These are phyloP conservation scores for Hyaena hyaena DNA, from an alignment of 2,113 vertebrate genomes.

Conservation along the genomic window DNA sequence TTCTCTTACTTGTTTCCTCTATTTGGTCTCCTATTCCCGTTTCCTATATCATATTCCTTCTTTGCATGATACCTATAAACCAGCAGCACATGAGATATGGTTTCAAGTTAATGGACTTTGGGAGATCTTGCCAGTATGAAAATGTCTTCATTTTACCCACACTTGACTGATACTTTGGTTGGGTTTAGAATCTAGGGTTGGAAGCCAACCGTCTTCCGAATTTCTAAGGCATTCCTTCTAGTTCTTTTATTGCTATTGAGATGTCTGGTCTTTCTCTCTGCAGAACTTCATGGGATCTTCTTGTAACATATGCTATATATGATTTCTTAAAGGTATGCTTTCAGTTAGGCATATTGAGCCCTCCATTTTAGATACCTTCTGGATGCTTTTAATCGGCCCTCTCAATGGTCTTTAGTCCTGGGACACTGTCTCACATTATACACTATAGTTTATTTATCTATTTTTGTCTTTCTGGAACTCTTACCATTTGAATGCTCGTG, in stretches of 20 bases:
- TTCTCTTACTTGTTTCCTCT: neutral
- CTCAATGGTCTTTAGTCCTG: neutral
- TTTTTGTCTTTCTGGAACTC: neutral
- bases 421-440: neutral
- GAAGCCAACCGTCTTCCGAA: neutral
- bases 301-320: neutral
- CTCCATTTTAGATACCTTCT: neutral
- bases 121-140: neutral
- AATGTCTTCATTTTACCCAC: neutral
- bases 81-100: neutral
- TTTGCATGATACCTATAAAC: neutral
- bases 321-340: neutral
- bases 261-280: neutral
- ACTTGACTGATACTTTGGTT: neutral
- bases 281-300: neutral
- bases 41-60: rapidly evolving
- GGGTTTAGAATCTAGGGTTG: no score
- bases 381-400: neutral
- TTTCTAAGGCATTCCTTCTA: neutral
- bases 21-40: neutral
- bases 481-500: neutral
- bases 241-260: neutral
- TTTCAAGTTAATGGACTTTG: neutral
- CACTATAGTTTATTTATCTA: neutral
- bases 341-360: neutral